phyloP scores from a whole-genome alignment of 2,113 vertebrate genomes.

The Odocoileus virginianus region DNA sequence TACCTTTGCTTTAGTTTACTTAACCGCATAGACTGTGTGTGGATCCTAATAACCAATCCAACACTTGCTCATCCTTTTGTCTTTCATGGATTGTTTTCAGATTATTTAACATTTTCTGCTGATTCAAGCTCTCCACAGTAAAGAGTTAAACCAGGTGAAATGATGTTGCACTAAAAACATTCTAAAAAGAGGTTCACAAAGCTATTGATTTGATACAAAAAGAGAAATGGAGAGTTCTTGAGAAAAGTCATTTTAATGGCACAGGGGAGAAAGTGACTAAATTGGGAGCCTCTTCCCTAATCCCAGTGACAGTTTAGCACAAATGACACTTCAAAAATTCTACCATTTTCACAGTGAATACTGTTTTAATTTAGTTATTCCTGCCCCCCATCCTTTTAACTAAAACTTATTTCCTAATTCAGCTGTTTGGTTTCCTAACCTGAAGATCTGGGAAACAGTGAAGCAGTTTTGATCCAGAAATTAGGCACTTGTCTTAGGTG shows the following conservation, averaged over 20 bases:
- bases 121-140: neutral
- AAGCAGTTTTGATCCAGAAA: neutral
- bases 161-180: neutral
- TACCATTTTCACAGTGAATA: neutral
- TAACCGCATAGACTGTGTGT: neutral
- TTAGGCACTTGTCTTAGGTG: neutral
- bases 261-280: neutral
- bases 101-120: neutral
- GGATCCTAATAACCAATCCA: neutral
- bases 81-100: neutral
- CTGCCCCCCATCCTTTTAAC: neutral
- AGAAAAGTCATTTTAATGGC: neutral
- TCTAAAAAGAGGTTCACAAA: neutral
- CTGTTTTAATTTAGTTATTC: neutral
- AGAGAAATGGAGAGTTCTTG: neutral
- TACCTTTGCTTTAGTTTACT: neutral
- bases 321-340: neutral
- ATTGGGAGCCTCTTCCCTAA: neutral
- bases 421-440: neutral
- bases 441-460: neutral
- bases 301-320: neutral
- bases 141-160: neutral
- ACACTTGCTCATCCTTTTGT: neutral
- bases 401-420: neutral
- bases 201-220: neutral